phyloP scores from a whole-genome alignment of 2,888 invertebrate species.

The Caenorhabditis angaria region DNA sequence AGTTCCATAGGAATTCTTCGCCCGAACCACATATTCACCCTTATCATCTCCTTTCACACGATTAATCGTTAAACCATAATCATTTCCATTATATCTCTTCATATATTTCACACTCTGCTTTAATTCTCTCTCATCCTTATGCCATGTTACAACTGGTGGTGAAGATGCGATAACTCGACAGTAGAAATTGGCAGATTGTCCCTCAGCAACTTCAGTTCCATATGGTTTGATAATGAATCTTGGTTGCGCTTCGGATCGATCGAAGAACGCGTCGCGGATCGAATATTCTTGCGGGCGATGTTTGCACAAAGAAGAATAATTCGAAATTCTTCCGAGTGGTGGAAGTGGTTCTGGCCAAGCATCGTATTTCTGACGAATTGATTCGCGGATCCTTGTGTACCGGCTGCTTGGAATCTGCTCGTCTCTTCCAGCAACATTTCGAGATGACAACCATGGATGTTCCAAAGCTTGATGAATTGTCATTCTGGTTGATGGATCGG shows the following conservation, averaged over 20 bases:
- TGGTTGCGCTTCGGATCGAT: slow-evolving; percentile 86
- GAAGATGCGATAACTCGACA: slow-evolving; percentile 93
- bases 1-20: slow-evolving; percentile 94
- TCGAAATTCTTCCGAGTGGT: slow-evolving; percentile 94
- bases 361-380: slow-evolving; percentile 80
- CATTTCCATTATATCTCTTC: slow-evolving; percentile 95
- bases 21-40: slow-evolving; percentile 77
- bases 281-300: slow-evolving; percentile 90
- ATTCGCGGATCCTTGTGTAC: slow-evolving; percentile 87
- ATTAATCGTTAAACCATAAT: slow-evolving; percentile 96
- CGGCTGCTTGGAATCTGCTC: slow-evolving; percentile 84
- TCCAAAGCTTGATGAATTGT: slow-evolving; percentile 95
- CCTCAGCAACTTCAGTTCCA: slow-evolving; percentile 82
- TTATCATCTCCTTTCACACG: slow-evolving; percentile 84
- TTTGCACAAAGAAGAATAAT: slow-evolving; percentile 94
- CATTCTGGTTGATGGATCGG: slow-evolving; percentile 94
- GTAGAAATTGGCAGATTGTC: slow-evolving; percentile 95
- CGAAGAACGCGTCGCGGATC: slow-evolving; percentile 85
- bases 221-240: slow-evolving; percentile 96
- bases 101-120: slow-evolving; percentile 97
- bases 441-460: slow-evolving; percentile 88
- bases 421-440: slow-evolving; percentile 58
- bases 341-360: slow-evolving; percentile 80
- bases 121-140: slow-evolving; percentile 88
- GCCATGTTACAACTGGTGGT: slow-evolving; percentile 94